Evolutionary conservation across 2,888 invertebrate species (phyloP).

Genomic region (Hirtodrosophila trivittata): DNA sequence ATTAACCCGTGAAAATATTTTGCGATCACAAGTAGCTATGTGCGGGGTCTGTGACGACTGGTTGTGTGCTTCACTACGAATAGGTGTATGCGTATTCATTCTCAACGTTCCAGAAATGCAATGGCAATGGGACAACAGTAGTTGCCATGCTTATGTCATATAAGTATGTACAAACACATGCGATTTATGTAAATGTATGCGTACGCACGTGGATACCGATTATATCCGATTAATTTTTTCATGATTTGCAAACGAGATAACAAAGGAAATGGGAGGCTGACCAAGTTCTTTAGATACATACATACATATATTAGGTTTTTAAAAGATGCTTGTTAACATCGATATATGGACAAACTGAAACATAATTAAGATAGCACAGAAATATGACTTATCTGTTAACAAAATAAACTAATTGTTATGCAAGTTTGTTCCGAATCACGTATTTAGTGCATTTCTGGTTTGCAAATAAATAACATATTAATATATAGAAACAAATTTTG

Average conservation of each 20-base stretch:
- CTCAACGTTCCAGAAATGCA: conserved; percentile 46
- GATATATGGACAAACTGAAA: too few relatives aligned
- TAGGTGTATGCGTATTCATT: conserved; percentile 23
- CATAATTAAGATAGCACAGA: too few relatives aligned
- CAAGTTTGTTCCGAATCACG: too few relatives aligned
- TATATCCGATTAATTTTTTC: conserved; percentile 22
- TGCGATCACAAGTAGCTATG: conserved; percentile 50
- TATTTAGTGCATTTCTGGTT: too few relatives aligned
- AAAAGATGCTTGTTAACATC: too few relatives aligned
- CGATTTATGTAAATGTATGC: conserved; percentile 27
- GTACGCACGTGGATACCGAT: conserved; percentile 45
- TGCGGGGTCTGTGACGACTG: conserved; percentile 30
- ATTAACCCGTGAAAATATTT: conserved; percentile 29
- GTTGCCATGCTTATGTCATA: conserved; percentile 35
- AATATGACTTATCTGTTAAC: too few relatives aligned
- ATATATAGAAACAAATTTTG: too few relatives aligned
- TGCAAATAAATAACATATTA: too few relatives aligned
- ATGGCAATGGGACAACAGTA: conserved; percentile 35
- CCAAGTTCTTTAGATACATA: too few relatives aligned
- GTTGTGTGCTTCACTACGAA: conserved; percentile 8
- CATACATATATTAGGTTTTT: too few relatives aligned
- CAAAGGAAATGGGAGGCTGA: not conserved
- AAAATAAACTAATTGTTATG: too few relatives aligned
- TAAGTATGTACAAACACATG: conserved; percentile 5
- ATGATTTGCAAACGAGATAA: not conserved